Base-by-base conservation (phyloP, 2,113 vertebrate species). In the Zosterops pallidus region DNA sequence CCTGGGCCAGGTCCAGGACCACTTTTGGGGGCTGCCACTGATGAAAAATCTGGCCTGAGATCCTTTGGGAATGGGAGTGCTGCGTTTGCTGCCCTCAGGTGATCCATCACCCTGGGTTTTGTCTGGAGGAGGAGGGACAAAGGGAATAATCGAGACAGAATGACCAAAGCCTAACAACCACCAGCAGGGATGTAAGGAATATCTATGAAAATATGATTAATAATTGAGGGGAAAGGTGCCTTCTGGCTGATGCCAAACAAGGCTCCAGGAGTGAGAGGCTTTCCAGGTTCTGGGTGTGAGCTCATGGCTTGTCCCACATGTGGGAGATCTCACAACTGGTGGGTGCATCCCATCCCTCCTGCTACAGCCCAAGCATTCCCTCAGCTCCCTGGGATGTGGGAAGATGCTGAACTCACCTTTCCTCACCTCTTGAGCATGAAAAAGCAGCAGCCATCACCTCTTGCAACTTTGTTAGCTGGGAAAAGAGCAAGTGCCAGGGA, bases 141-240 rank as follows among this genome's bases (percentile, higher is more conserved):
- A 68, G 65, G 57, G 49, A 86, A 57, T 20, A 3, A 5, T 11
- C 0, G 0, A 42, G 42, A 55, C 9, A 12, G 81, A 62, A 52
- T 0, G 5, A 15, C 49, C 44, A 52, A 41, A 60, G 41, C n/a
- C 37, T 31, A 18, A 62, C 2, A 2, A 6, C 0, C 29, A 28
- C 6, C 18, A 39, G 55, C 42, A 47, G 53, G 39, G 56, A 26
- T 31, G 47, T 39, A 47, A 92, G 75, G 60, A 53, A 53, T 85
- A 62, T 71, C 10, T n/a, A 19, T 14, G 69, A 60, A 80, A 80
- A 69, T 29, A 15, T 24, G 77, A 79, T 76, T 57, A 86, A 86
- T 67, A 55, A 92, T 49, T 3, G 0, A 29, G 42, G 39, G 41
- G 83, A 92, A 90, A 88, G 14, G 26, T 86, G 68, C 11, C 50